Evolutionary conservation across 2,888 invertebrate genomes (phyloP).

Genomic region (Tinea semifulvella): DNA sequence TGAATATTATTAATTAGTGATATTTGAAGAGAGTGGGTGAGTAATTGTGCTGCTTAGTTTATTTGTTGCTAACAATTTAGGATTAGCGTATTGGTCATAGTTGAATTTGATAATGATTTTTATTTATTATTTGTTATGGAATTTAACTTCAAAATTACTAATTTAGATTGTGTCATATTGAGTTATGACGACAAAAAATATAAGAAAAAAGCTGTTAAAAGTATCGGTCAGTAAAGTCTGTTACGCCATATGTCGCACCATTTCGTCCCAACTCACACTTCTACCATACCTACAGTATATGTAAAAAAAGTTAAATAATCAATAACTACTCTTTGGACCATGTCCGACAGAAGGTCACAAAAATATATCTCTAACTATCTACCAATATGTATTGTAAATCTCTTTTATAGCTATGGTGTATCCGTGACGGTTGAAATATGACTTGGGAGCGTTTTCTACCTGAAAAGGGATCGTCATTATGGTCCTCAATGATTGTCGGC

Average conservation of each 20-base stretch:
- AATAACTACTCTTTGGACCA: slow-evolving; percentile 44
- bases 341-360: slow-evolving; percentile 53
- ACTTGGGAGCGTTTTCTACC: slow-evolving; percentile 59
- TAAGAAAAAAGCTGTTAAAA: slow-evolving; percentile 30
- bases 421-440: slow-evolving; percentile 61
- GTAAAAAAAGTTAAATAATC: slow-evolving; percentile 35
- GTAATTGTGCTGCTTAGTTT: too few relatives aligned
- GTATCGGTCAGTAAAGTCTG: slow-evolving; percentile 32
- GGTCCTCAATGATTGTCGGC: slow-evolving; percentile 56
- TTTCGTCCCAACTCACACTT: slow-evolving; percentile 28
- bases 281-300: slow-evolving; percentile 34
- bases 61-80: too few relatives aligned
- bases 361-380: slow-evolving; percentile 50
- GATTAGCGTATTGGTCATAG: too few relatives aligned
- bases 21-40: too few relatives aligned
- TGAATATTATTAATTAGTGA: too few relatives aligned
- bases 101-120: too few relatives aligned
- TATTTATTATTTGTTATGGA: too few relatives aligned
- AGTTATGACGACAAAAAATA: slow-evolving; percentile 20
- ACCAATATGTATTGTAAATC: slow-evolving; percentile 62
- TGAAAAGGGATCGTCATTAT: slow-evolving; percentile 61
- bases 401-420: slow-evolving; percentile 54
- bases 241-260: slow-evolving; percentile 44
- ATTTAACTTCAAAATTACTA: too few relatives aligned
- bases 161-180: too few relatives aligned